Evolutionary conservation across 1,140 invertebrate species (phyloP).

Genomic region (Drosophila truncata): DNA sequence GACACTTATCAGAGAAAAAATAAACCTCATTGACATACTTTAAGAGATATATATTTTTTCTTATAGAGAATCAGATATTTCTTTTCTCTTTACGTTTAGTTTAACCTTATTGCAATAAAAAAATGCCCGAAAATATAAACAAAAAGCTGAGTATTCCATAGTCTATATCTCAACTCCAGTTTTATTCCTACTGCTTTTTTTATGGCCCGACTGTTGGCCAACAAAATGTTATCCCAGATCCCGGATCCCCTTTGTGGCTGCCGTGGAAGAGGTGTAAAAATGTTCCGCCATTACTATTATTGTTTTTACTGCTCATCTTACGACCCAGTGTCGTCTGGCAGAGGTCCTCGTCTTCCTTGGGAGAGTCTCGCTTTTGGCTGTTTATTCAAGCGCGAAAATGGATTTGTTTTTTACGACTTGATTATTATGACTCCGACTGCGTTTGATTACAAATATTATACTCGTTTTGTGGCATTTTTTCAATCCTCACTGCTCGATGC

Average conservation of each 20-base stretch:
- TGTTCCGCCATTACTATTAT: constrained; percentile 78
- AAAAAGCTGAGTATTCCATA: background rate
- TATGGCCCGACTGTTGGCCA: constrained; percentile 55
- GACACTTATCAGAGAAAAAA: no score
- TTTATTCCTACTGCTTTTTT: constrained; percentile 38
- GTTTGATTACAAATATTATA: constrained; percentile 82
- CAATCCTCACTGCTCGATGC: constrained; percentile 28
- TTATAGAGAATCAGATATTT: no score
- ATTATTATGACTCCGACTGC: constrained; percentile 81
- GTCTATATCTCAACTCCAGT: background rate
- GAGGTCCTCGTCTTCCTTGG: constrained; percentile 17
- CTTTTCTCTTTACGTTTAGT: no score
- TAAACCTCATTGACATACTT: no score
- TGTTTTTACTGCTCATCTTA: constrained; percentile 69
- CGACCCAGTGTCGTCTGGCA: constrained; percentile 24
- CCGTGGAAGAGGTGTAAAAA: constrained; percentile 75
- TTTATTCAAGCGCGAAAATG: constrained; percentile 81
- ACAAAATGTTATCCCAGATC: constrained; percentile 47
- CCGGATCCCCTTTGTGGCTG: constrained; percentile 51
- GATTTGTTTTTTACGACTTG: constrained; percentile 84
- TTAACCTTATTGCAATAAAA: no score
- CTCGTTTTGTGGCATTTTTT: constrained; percentile 23
- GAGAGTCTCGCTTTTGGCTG: constrained; percentile 42
- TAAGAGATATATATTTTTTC: no score
- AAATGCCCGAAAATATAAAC: no score